Evolutionary conservation across 2,797 vertebrate species (phyloP), one percentile per base, ranked within the genome.

Genomic region (Scleropages formosus): DNA sequence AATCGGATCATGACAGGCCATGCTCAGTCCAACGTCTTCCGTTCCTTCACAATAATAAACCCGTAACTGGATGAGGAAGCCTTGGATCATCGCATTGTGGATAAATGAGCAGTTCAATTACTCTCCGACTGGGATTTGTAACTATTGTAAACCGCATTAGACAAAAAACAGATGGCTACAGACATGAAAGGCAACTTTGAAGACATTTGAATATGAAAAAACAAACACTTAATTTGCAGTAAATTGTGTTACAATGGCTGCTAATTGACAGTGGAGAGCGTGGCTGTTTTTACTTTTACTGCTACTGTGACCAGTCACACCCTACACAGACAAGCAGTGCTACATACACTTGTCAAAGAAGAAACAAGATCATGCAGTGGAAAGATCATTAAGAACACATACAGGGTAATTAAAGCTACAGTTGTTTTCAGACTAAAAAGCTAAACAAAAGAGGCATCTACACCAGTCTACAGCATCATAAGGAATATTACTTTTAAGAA

Each of bases 1-100:
- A 92, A 92, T 92, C 83, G 76, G 85, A 92, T 93, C 87, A 91
- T 80, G 81, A 81, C 84, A 85, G 89, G 86, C 87, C 86, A 85
- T 91, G 89, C 87, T 90, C 85, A 87, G 89, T 85, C 84, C 89
- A 88, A 88, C 83, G 84, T 91, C 90, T 92, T 93, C 91, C 90
- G 89, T 92, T 93, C 88, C 88, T 89, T 92, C 88, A 91, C 89
- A 91, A 88, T 90, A 92, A 92, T 90, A 88, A 82, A 87, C 87
- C 88, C 75, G 81, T 93, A 92, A 93, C 90, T 89, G 88, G 86
- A 93, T 93, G 90, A 93, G 81, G 79, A 86, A 79, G 86, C 85
- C 88, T 87, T 82, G 59, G 44, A 85, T 83, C 82, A 85, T 88
- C 82, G 82, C 82, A 89, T 86, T 86, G 85, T 73, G 79, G 86